Percentiles rank a stretch among this genome's conserved stretches.
Conservation (phyloP, 2,113 vertebrate species). For the Vimba vimba region DNA sequence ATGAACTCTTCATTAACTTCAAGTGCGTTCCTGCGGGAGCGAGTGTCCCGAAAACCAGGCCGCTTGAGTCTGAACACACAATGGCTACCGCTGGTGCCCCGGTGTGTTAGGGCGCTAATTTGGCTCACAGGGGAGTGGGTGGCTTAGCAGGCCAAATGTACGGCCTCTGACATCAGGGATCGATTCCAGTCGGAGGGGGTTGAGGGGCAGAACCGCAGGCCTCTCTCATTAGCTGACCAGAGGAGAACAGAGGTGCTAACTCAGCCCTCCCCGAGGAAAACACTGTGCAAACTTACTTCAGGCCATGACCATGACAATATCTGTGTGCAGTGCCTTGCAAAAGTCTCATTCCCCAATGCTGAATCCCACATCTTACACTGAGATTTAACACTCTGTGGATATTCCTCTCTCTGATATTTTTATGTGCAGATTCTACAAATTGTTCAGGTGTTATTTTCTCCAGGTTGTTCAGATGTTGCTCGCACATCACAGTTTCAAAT, state of each 20-base stretch:
- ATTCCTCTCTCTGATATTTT: background rate
- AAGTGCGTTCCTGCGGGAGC: slow-evolving; percentile 4
- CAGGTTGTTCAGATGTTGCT: background rate
- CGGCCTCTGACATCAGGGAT: slow-evolving; percentile 73
- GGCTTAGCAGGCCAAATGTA: slow-evolving; percentile 65
- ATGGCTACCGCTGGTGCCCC: slow-evolving; percentile 27
- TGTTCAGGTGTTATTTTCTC: background rate
- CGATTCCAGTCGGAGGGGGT: slow-evolving; percentile 63
- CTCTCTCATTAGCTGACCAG: slow-evolving; percentile 71
- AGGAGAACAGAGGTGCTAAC: slow-evolving; percentile 67
- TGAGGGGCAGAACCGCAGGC: slow-evolving; percentile 56
- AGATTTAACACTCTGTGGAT: background rate
- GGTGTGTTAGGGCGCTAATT: slow-evolving; percentile 62
- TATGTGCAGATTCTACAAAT: background rate
- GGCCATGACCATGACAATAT: slow-evolving; percentile 15
- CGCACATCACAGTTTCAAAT: background rate
- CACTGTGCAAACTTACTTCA: slow-evolving; percentile 23
- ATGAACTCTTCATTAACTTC: slow-evolving; percentile 47
- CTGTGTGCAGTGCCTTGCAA: background rate
- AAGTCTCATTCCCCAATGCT: background rate
- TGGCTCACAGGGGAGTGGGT: slow-evolving; percentile 52
- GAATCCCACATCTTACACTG: background rate
- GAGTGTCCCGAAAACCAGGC: background rate
- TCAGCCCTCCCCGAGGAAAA: slow-evolving; percentile 62
- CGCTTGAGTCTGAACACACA: background rate